A percentile compares a stretch with the other conserved stretches of the same genome.
Conservation (phyloP, 1,140 invertebrate species). For the Diprion similis region DNA sequence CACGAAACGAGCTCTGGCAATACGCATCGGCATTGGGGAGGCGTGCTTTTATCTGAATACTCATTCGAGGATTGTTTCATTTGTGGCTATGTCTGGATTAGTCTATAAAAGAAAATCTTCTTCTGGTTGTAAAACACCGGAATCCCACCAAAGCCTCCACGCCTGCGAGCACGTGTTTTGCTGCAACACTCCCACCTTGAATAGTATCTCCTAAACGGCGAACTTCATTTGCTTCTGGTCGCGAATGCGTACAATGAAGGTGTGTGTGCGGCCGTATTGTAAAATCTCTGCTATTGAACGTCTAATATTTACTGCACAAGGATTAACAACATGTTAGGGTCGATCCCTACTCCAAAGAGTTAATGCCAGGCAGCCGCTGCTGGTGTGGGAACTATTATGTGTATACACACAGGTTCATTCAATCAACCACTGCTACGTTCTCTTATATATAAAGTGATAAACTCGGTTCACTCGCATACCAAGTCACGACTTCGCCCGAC, state of each 20-base stretch:
- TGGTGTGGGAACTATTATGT: neutral
- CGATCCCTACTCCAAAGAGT: neutral
- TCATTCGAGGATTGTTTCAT: too few species aligned
- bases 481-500: neutral
- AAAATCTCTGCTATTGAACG: neutral
- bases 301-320: neutral
- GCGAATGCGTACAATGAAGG: neutral
- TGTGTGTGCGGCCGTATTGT: neutral
- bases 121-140: neutral
- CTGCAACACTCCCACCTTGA: neutral
- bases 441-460: constrained; percentile 2
- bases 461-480: neutral
- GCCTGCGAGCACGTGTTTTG: neutral
- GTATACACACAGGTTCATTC: neutral
- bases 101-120: too few species aligned
- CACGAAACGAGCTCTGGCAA: too few species aligned
- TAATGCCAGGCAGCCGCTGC: neutral
- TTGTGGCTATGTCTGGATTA: too few species aligned
- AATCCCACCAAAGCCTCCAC: neutral
- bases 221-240: neutral
- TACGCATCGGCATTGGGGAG: too few species aligned
- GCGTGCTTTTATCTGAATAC: too few species aligned
- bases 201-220: neutral
- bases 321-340: constrained; percentile 1
- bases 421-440: neutral